Conservation (phyloP, 2,888 invertebrate genomes). For the Philereme vetulata region DNA sequence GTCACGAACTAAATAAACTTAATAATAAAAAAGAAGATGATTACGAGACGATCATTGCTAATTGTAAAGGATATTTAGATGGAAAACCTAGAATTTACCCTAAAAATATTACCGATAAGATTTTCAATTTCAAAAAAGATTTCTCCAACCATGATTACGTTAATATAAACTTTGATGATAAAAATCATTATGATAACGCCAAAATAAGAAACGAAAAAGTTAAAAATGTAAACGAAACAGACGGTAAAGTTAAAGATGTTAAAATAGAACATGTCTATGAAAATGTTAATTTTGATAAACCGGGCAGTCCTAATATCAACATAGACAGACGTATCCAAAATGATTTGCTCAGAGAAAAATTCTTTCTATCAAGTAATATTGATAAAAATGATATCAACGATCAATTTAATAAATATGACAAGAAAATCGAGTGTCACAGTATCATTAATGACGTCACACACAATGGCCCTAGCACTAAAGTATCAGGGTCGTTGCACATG, state of each 20-base stretch:
- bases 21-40: slow-evolving; percentile 32
- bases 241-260: slow-evolving; percentile 2
- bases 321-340: slow-evolving; percentile 62
- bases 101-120: slow-evolving; percentile 68
- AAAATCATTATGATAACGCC: slow-evolving; percentile 27
- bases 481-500: slow-evolving; percentile 70
- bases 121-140: slow-evolving; percentile 75
- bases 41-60: slow-evolving; percentile 38
- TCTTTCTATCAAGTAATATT: slow-evolving; percentile 58
- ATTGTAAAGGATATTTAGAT: slow-evolving; percentile 45
- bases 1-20: slow-evolving; percentile 39
- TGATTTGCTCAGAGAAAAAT: slow-evolving; percentile 66
- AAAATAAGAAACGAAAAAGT: neutral
- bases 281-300: slow-evolving; percentile 41
- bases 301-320: slow-evolving; percentile 43
- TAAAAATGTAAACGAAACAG: slow-evolving; percentile 5
- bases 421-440: slow-evolving; percentile 76
- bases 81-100: slow-evolving; percentile 59
- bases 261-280: slow-evolving; percentile 36
- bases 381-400: slow-evolving; percentile 70
- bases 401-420: slow-evolving; percentile 60
- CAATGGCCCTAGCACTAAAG: slow-evolving; percentile 67
- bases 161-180: slow-evolving; percentile 59
- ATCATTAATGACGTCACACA: slow-evolving; percentile 72
- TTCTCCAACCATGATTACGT: slow-evolving; percentile 71